phyloP scores from a whole-genome alignment of 2,888 invertebrate species.

The Nemapogon koenigi region DNA sequence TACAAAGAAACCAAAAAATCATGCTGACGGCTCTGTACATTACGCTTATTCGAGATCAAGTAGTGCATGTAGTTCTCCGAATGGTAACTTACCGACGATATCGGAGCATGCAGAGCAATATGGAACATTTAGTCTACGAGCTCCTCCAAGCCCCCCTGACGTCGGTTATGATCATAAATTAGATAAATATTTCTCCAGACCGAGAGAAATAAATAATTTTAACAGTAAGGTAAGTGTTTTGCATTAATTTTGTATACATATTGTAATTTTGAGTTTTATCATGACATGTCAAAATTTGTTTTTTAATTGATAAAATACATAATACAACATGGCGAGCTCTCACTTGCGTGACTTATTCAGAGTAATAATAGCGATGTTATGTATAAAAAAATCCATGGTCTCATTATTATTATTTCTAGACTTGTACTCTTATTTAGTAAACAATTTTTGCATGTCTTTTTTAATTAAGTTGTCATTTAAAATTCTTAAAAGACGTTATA shows the following conservation, averaged over 20 bases:
- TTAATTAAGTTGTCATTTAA: too few species aligned
- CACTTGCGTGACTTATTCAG: too few species aligned
- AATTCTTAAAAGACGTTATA: too few species aligned
- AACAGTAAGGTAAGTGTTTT: slow-evolving; percentile 46
- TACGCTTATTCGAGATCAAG: slow-evolving; percentile 52
- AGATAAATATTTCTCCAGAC: slow-evolving; percentile 50
- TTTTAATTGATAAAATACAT: too few species aligned
- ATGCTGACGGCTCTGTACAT: slow-evolving; percentile 47
- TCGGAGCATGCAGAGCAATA: slow-evolving; percentile 50
- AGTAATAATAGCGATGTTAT: too few species aligned
- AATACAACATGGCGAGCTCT: too few species aligned
- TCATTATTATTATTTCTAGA: too few species aligned
- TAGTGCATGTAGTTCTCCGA: slow-evolving; percentile 52
- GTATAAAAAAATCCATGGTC: too few species aligned
- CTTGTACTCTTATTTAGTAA: too few species aligned
- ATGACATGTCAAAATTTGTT: slow-evolving; percentile 15
- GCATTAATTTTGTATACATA: slow-evolving; percentile 17
- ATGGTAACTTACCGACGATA: slow-evolving; percentile 49
- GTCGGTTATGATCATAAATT: slow-evolving; percentile 41
- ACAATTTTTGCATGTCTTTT: too few species aligned
- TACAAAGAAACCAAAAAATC: slow-evolving; percentile 50
- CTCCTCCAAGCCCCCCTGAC: slow-evolving; percentile 27
- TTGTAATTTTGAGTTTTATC: slow-evolving; percentile 20
- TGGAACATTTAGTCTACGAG: slow-evolving; percentile 38
- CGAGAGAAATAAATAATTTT: slow-evolving; percentile 39